phyloP scores from a whole-genome alignment of 2,113 vertebrate species.

The Trogon surrucura region DNA sequence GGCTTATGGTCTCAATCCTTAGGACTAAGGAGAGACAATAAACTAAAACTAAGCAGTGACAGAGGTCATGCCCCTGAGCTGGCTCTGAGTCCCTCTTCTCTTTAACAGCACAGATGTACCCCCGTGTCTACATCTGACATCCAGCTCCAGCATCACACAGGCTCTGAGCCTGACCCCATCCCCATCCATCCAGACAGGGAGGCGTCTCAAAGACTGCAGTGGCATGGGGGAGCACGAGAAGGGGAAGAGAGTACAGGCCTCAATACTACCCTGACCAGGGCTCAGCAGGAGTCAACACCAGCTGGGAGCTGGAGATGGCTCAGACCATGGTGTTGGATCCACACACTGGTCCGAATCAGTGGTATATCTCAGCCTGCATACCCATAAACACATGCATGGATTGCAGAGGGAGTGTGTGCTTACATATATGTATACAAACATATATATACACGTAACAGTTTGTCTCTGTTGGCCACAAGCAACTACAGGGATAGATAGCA shows the following conservation, averaged over 20 bases:
- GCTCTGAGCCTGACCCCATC: neutral
- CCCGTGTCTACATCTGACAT: neutral
- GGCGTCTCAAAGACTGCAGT: neutral
- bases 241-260: neutral
- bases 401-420: rapidly evolving
- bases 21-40: neutral
- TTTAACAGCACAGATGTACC: neutral
- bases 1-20: neutral
- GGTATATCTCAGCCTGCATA: neutral
- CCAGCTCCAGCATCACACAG: neutral
- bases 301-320: neutral
- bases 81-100: neutral
- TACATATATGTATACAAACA: rapidly evolving
- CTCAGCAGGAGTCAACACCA: neutral
- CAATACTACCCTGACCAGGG: neutral
- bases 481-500: neutral
- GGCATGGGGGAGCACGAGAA: neutral
- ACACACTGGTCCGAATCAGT: neutral
- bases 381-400: neutral
- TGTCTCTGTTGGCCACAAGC: neutral
- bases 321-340: neutral
- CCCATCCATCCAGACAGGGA: neutral
- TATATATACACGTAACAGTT: rapidly evolving
- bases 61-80: neutral
- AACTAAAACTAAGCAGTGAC: neutral